Evolutionary conservation across 2,113 vertebrate genomes (phyloP).

Genomic region (Gobio gobio): DNA sequence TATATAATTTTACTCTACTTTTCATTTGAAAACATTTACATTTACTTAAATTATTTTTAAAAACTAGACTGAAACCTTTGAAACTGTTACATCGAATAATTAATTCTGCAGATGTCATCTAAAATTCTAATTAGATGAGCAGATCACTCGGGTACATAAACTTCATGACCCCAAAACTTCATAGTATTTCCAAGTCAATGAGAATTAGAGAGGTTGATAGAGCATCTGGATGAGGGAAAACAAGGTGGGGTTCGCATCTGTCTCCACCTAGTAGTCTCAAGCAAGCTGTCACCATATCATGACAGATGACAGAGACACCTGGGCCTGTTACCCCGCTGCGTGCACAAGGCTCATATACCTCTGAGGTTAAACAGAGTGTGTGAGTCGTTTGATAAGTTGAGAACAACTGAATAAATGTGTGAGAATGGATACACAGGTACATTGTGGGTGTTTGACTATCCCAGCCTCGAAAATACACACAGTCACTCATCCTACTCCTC

Average conservation of each 20-base stretch:
- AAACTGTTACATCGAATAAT: constrained; percentile 5
- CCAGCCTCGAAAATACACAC: background rate
- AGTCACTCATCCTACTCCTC: constrained; percentile 26
- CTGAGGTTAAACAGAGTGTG: background rate
- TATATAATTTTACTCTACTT: too few species aligned
- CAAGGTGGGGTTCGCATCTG: constrained; percentile 27
- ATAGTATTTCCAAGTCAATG: constrained; percentile 37
- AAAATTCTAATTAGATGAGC: constrained; percentile 32
- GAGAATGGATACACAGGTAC: background rate
- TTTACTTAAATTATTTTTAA: too few species aligned
- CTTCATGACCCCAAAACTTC: constrained; percentile 39
- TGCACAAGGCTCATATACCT: constrained; percentile 9
- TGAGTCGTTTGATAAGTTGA: background rate
- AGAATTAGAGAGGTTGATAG: constrained; percentile 22
- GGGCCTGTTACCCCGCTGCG: constrained; percentile 26
- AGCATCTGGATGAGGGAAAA: constrained; percentile 37
- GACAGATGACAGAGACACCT: constrained; percentile 52
- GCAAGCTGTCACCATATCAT: constrained; percentile 39
- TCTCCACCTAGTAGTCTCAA: constrained; percentile 15
- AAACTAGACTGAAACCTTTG: background rate
- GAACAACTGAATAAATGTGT: background rate
- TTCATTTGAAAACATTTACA: too few species aligned
- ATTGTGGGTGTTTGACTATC: background rate
- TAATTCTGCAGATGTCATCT: constrained; percentile 15
- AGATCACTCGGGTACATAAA: constrained; percentile 24